Conservation (phyloP, 2,113 vertebrate genomes). For the Thalassoma bifasciatum region DNA sequence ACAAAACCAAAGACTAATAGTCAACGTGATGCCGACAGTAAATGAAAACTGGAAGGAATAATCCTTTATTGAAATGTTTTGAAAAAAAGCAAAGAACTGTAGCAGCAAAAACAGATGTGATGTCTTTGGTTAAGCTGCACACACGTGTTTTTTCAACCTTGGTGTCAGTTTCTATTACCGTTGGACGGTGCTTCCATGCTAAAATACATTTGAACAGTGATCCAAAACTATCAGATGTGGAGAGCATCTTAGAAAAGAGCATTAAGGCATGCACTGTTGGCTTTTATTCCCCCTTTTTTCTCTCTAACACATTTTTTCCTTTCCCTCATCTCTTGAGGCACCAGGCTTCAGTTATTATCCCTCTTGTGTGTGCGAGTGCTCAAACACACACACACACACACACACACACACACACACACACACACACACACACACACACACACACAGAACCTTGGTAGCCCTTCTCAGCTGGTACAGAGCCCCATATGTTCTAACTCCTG, state of each 20-base stretch:
- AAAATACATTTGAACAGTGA: constrained; percentile 7
- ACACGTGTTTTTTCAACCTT: not conserved
- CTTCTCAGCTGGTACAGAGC: constrained; percentile 77
- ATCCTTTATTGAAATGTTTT: constrained; percentile 16
- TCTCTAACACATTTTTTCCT: constrained; percentile 49
- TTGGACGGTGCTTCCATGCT: constrained; percentile 5
- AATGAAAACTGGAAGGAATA: constrained; percentile 3
- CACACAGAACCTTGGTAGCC: constrained; percentile 67
- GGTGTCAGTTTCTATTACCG: constrained; percentile 13
- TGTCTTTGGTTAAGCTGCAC: constrained; percentile 13
- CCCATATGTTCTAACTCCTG: constrained; percentile 81
- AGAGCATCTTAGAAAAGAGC: not conserved
- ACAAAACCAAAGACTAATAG: not conserved
- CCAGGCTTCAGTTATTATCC: constrained; percentile 61
- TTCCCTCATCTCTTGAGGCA: constrained; percentile 53
- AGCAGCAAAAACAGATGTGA: constrained; percentile 43
- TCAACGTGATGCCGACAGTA: constrained; percentile 15
- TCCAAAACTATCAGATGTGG: constrained; percentile 22
- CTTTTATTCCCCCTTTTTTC: constrained; percentile 1
- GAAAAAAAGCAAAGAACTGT: constrained; percentile 20
- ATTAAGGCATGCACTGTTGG: not conserved
- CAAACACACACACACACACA: constrained; percentile 20
- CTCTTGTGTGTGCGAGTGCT: not conserved
- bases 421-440: too few relatives aligned
- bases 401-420: too few relatives aligned